Base-by-base conservation (phyloP, 2,797 vertebrate species). In the Mus minutoides region DNA sequence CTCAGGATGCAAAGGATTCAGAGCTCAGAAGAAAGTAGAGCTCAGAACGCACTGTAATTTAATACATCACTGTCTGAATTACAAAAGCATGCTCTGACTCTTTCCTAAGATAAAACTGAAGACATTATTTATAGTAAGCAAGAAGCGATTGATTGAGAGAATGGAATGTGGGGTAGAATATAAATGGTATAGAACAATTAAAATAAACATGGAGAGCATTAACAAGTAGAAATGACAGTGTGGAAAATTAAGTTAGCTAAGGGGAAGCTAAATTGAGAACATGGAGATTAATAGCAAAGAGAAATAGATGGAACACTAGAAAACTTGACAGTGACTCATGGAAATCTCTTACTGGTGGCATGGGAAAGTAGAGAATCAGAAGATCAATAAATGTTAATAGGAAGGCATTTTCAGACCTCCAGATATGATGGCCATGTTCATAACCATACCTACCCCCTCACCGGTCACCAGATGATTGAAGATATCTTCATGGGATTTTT, bases 191-290 rank as follows among this genome's bases (percentile, higher is more conserved):
- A 31, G 54, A 76, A 95, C 62, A 95, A 97, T 96, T 96, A 96
- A 96, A 93, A 96, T 71, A 92, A 96, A 96, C 75, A 93, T 37
- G 29, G 76, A 56, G 87, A 71, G 54, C 88, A 95, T 96, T 97
- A 96, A 84, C 75, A 93, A 96, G 73, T 90, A 95, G 60, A 96
- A 90, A 3, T 83, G 92, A 96, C 87, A 92, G 75, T 54, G 90
- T 96, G 80, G 94, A 95, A 96, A 96, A 95, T 62, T 82, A 88
- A 92, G 76, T 97, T 90, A 88, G 67, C 80, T 92, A 82, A 92
- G 94, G 67, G 93, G 88, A 94, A 71, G 60, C 43, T 90, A 94
- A 96, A 95, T 97, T 71, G 79, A 90, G 80, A 92, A 60, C 56
- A 83, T 64, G 79, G 83, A 96, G 89, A 93, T 93, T 82, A 95